phyloP scores from a whole-genome alignment of 2,888 invertebrate species.

The Automeris io region DNA sequence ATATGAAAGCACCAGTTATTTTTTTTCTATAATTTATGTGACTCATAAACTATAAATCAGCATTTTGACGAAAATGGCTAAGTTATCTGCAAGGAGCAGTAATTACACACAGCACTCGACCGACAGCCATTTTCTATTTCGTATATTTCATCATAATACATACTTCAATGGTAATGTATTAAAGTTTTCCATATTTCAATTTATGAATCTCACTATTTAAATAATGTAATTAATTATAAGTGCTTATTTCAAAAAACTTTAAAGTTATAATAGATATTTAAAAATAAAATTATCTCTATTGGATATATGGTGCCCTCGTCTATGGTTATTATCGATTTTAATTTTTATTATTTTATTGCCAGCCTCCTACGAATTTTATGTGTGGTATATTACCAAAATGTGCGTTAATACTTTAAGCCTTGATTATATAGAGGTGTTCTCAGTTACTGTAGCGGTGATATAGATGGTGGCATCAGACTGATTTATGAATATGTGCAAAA shows the following conservation, averaged over 20 bases:
- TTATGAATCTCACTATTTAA: background rate
- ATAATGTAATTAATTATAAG: background rate
- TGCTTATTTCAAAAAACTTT: background rate
- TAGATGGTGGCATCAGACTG: no score
- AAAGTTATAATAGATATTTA: background rate
- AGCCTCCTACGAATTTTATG: no score
- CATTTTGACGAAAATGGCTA: constrained; percentile 13
- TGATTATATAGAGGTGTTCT: no score
- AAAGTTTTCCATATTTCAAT: no score
- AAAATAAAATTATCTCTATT: background rate
- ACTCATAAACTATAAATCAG: constrained; percentile 1
- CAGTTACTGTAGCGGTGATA: no score
- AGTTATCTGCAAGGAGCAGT: constrained; percentile 12
- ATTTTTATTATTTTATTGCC: constrained; percentile 3
- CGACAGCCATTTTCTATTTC: constrained; percentile 43
- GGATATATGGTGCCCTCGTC: background rate
- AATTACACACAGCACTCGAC: constrained; percentile 18
- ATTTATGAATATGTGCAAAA: no score
- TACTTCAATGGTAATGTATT: no score
- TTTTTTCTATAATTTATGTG: constrained; percentile 2
- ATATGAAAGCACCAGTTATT: background rate
- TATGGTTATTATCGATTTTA: constrained; percentile 6
- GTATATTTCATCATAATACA: no score
- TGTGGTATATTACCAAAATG: no score
- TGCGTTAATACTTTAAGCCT: no score